A percentile compares a stretch with the other conserved stretches of the same genome.
Evolutionary conservation across 1,140 invertebrate species (phyloP).

Genomic region (Sinonovacula constricta): DNA sequence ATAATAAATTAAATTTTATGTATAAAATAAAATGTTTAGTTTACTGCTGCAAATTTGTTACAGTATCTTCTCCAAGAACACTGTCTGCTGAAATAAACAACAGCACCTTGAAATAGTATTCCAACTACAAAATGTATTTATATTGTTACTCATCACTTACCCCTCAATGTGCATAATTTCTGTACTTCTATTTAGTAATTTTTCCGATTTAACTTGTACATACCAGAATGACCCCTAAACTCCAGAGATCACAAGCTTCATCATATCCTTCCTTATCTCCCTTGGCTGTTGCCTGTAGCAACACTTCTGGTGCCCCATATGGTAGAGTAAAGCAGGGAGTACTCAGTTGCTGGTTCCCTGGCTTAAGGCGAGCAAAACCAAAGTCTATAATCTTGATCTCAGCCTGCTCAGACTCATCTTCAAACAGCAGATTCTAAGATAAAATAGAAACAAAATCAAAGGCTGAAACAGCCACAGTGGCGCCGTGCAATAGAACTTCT

Average conservation of each 20-base stretch:
- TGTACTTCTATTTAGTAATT: too few relatives aligned
- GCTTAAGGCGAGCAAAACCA: conserved; percentile 88
- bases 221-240: conserved; percentile 91
- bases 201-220: too few relatives aligned
- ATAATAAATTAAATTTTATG: too few relatives aligned
- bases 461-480: too few relatives aligned
- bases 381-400: conserved; percentile 93
- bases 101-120: too few relatives aligned
- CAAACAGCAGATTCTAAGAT: conserved; percentile 87
- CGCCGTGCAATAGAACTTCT: too few relatives aligned
- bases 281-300: conserved; percentile 79
- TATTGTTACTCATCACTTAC: too few relatives aligned
- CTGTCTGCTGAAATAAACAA: conserved; percentile 88
- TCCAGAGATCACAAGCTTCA: conserved; percentile 95
- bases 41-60: too few relatives aligned
- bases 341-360: conserved; percentile 85
- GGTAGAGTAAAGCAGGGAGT: conserved; percentile 93
- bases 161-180: too few relatives aligned
- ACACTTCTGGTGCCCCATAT: conserved; percentile 95
- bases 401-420: conserved; percentile 82
- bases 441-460: conserved; percentile 51
- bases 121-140: too few relatives aligned
- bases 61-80: conserved; percentile 90
- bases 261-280: conserved; percentile 83
- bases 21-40: too few relatives aligned